Percentiles rank a stretch among this genome's conserved stretches.
Conservation (phyloP, 2,113 vertebrate genomes). For the Cyanoliseus patagonus region DNA sequence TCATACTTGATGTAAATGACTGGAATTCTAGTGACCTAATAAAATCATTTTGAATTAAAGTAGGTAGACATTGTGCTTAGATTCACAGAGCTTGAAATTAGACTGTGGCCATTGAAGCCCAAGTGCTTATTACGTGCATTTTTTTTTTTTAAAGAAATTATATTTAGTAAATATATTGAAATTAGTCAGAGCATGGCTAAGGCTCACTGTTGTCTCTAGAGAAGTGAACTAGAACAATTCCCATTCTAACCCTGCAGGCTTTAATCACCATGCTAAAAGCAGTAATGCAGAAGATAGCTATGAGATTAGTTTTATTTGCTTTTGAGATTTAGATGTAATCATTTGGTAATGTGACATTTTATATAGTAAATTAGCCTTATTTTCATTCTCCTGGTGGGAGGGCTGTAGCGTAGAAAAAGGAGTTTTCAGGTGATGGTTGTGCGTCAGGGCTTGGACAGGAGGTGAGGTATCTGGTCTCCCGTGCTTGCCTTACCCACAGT, state of each 20-base stretch:
- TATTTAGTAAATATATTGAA: not conserved
- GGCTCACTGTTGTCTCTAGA: not conserved
- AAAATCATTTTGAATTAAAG: not conserved
- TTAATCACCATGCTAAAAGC: not conserved
- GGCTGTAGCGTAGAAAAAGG: not conserved
- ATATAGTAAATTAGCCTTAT: not conserved
- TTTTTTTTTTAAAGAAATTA: not conserved
- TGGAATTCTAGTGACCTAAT: not conserved
- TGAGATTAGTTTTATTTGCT: not conserved
- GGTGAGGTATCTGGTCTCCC: not conserved
- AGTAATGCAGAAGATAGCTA: not conserved
- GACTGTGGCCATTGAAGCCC: not conserved
- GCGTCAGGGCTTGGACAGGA: not conserved
- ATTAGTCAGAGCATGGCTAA: not conserved
- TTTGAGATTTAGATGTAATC: not conserved
- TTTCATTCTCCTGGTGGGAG: not conserved
- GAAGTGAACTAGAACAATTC: not conserved
- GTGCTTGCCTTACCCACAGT: not conserved
- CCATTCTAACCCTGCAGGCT: not conserved
- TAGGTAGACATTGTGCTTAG: not conserved
- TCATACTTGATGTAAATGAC: not conserved
- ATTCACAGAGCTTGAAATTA: not conserved
- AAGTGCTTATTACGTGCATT: rapidly evolving
- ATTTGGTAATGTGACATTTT: not conserved
- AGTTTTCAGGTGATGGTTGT: not conserved